A percentile compares a stretch with the other conserved stretches of the same genome.
Conservation (phyloP, 2,888 invertebrate genomes). For the Tridacna gigas region DNA sequence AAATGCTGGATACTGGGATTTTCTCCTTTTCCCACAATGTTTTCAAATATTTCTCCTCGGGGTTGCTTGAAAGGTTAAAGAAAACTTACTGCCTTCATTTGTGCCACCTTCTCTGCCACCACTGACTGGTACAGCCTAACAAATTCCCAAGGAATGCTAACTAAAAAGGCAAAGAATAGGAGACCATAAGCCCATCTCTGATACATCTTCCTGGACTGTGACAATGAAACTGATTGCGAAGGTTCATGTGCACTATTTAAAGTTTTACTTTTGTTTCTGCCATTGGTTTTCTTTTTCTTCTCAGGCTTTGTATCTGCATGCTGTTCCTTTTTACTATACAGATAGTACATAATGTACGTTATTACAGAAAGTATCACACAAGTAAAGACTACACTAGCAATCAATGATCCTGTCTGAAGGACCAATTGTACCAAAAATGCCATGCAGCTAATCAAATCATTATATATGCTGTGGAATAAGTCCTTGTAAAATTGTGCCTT, state of each 20-base stretch:
- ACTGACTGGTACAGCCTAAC: slow-evolving; percentile 77
- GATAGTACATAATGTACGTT: slow-evolving; percentile 1
- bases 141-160: slow-evolving; percentile 82
- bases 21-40: no score
- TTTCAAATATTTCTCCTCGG: no score
- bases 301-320: background rate
- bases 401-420: slow-evolving; percentile 1
- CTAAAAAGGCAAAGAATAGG: slow-evolving; percentile 52
- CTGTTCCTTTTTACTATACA: slow-evolving; percentile 11
- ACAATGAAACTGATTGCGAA: background rate
- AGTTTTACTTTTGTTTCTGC: background rate
- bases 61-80: no score
- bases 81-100: slow-evolving; percentile 63
- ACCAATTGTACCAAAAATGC: background rate
- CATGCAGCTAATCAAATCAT: background rate
- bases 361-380: slow-evolving; percentile 6
- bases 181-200: slow-evolving; percentile 40
- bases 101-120: slow-evolving; percentile 75
- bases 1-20: no score
- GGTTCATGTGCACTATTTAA: background rate
- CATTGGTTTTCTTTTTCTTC: background rate
- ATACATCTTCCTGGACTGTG: slow-evolving; percentile 5
- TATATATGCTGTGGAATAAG: slow-evolving; percentile 10
- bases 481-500: slow-evolving; percentile 9
- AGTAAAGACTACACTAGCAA: background rate